These are phyloP conservation scores for Himalopsyche anomala DNA, from an alignment of 2,888 invertebrate genomes.

Conservation along the genomic window DNA sequence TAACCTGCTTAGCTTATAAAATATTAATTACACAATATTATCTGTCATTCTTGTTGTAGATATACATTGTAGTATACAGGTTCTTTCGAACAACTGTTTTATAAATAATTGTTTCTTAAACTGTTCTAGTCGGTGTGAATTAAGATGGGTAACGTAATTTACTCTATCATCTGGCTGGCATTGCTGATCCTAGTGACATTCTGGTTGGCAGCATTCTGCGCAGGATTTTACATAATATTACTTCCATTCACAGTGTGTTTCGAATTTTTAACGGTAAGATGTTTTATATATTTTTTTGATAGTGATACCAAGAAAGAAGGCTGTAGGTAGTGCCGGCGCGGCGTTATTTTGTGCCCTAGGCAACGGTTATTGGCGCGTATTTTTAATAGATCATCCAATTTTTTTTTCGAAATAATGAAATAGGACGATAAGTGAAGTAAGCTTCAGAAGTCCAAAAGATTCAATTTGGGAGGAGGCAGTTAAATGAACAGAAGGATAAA, in stretches of 20 bases:
- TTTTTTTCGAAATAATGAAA: too few relatives aligned
- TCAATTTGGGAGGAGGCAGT: too few relatives aligned
- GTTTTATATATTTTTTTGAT: too few relatives aligned
- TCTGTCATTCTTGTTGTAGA: constrained; percentile 1
- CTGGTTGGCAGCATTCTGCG: constrained; percentile 82
- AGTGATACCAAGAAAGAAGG: too few relatives aligned
- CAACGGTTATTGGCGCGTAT: too few relatives aligned
- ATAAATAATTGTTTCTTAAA: background rate
- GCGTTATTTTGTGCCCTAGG: too few relatives aligned
- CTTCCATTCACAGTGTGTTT: constrained; percentile 84
- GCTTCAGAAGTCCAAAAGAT: too few relatives aligned
- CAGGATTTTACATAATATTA: constrained; percentile 82
- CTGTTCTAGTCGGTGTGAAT: constrained; percentile 25
- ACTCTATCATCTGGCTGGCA: constrained; percentile 83
- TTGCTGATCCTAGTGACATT: constrained; percentile 83
- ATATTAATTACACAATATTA: background rate
- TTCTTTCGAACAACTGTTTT: too few relatives aligned
- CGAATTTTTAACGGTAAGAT: constrained; percentile 80
- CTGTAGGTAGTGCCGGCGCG: too few relatives aligned
- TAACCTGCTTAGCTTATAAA: background rate
- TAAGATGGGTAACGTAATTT: constrained; percentile 81
- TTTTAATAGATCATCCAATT: too few relatives aligned
- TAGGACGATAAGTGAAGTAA: too few relatives aligned
- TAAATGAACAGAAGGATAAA: background rate
- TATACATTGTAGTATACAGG: too few relatives aligned